Conservation (phyloP, 35 echinoderm and acorn worm species). For the Hemicentrotus pulcherrimus region DNA sequence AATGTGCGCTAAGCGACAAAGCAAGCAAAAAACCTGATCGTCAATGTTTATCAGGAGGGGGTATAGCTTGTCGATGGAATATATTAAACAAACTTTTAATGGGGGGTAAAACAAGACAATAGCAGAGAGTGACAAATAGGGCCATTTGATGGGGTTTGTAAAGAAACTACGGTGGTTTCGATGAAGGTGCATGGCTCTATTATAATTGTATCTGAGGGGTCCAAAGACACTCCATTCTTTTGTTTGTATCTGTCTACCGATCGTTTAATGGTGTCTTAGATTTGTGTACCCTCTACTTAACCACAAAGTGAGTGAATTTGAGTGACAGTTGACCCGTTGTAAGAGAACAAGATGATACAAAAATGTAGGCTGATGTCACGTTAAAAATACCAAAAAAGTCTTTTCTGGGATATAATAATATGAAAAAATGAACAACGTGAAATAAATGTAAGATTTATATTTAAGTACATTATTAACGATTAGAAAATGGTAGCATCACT, state of each 20-base stretch:
- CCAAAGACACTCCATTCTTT: not conserved
- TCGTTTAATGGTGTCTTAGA: conserved; percentile 28
- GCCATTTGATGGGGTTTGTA: conserved; percentile 27
- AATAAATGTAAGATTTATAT: too few relatives aligned
- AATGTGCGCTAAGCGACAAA: not conserved
- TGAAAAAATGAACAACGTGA: too few relatives aligned
- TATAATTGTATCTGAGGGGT: not conserved
- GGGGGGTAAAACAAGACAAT: not conserved
- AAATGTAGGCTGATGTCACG: not conserved
- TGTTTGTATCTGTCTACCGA: not conserved
- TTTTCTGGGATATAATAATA: too few relatives aligned
- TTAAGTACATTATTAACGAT: too few relatives aligned
- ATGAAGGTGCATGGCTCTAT: not conserved
- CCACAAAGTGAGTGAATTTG: not conserved
- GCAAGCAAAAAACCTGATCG: not conserved
- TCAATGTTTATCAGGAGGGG: not conserved
- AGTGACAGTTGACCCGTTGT: not conserved
- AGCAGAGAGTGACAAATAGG: not conserved
- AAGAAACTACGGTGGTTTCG: not conserved
- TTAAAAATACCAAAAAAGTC: not conserved
- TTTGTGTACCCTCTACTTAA: not conserved
- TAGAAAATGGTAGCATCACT: too few relatives aligned
- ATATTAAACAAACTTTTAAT: conserved; percentile 34
- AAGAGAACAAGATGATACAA: not conserved
- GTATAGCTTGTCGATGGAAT: not conserved